phyloP scores from a whole-genome alignment of 2,113 vertebrate species.

The Eclectus roratus region DNA sequence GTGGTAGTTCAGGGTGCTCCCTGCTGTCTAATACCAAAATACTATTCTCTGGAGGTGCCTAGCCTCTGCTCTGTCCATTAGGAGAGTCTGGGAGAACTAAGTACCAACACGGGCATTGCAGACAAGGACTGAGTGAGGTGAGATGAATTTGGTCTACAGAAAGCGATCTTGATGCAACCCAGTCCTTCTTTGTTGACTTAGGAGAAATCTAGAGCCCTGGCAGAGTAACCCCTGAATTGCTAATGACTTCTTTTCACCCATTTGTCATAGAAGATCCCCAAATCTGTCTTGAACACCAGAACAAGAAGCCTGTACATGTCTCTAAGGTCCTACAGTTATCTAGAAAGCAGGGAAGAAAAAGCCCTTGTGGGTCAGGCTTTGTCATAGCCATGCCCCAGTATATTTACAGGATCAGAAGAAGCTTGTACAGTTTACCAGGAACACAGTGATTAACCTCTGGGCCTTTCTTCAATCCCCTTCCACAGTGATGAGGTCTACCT shows the following conservation, averaged over 20 bases:
- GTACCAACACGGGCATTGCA: not conserved
- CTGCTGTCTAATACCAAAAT: not conserved
- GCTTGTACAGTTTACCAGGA: rapidly evolving
- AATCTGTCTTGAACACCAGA: not conserved
- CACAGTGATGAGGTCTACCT: not conserved
- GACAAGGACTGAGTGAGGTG: not conserved
- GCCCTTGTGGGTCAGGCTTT: not conserved
- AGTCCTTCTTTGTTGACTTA: not conserved
- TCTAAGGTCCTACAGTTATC: not conserved
- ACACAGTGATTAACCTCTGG: not conserved
- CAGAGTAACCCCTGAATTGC: not conserved
- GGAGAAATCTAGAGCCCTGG: not conserved
- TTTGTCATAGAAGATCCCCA: not conserved
- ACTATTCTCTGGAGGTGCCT: not conserved
- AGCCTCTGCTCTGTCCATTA: not conserved
- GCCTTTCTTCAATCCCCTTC: not conserved
- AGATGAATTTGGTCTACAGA: not conserved
- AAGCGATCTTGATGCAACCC: not conserved
- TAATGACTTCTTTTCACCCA: not conserved
- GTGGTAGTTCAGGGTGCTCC: not conserved
- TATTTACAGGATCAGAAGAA: not conserved
- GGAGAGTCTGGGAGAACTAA: not conserved
- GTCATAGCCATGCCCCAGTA: not conserved
- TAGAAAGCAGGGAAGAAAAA: not conserved
- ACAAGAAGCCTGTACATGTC: not conserved